phyloP scores from a whole-genome alignment of 2,888 invertebrate genomes.

The Dasypolia templi region DNA sequence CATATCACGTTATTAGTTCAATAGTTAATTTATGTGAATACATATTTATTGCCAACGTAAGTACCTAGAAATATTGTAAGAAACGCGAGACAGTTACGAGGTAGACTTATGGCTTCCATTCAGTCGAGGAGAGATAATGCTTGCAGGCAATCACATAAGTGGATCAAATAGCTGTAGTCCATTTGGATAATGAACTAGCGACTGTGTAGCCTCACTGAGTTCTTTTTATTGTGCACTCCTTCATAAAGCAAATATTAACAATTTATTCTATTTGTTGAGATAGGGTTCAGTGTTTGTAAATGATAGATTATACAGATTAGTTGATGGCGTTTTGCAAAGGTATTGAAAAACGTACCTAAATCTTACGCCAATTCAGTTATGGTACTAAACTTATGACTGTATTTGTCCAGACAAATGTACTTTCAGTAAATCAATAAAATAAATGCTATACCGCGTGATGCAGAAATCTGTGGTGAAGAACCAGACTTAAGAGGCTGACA shows the following conservation, averaged over 20 bases:
- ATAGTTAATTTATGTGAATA: slow-evolving; percentile 80
- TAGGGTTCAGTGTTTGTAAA: slow-evolving; percentile 42
- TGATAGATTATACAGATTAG: slow-evolving; percentile 22
- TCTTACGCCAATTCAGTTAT: slow-evolving; percentile 19
- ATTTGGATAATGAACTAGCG: slow-evolving; percentile 90
- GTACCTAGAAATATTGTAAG: slow-evolving; percentile 85
- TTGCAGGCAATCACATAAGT: slow-evolving; percentile 91
- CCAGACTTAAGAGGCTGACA: not conserved
- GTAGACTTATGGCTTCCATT: slow-evolving; percentile 90
- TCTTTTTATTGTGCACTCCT: slow-evolving; percentile 83
- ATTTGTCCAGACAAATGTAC: not conserved
- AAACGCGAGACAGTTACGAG: slow-evolving; percentile 87
- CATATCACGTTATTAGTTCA: slow-evolving; percentile 67
- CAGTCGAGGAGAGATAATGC: slow-evolving; percentile 89
- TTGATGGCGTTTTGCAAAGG: slow-evolving; percentile 18
- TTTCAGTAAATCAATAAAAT: not conserved
- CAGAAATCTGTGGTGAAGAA: not conserved
- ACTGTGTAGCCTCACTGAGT: slow-evolving; percentile 81
- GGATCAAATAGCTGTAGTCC: slow-evolving; percentile 91
- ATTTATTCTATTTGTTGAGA: slow-evolving; percentile 56
- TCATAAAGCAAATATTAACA: slow-evolving; percentile 77
- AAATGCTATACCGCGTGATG: not conserved
- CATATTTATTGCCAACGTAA: slow-evolving; percentile 77
- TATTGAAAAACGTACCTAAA: slow-evolving; percentile 8
- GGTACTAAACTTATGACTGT: not conserved